Conservation (phyloP, 2,888 invertebrate species). For the Dryadula phaetusa region DNA sequence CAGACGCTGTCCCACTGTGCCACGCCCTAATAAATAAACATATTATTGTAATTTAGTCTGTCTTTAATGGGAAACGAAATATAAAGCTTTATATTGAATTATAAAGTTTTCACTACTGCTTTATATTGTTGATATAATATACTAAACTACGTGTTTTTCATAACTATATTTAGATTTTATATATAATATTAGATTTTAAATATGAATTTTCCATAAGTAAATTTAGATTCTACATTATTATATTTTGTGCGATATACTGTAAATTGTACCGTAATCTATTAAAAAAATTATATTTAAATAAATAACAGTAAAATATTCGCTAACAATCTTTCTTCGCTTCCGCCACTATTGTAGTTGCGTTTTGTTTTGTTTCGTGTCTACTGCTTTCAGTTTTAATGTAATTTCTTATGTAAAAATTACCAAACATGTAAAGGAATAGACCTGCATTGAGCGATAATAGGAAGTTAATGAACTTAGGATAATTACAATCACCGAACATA, state of each 20-base stretch:
- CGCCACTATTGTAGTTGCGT: slow-evolving; percentile 42
- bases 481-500: slow-evolving; percentile 88
- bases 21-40: too few species aligned
- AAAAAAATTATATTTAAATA: background rate
- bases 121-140: too few species aligned
- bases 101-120: too few species aligned
- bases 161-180: too few species aligned
- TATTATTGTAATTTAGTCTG: too few species aligned
- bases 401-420: slow-evolving; percentile 87
- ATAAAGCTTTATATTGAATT: too few species aligned
- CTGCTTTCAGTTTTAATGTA: slow-evolving; percentile 28
- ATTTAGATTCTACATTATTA: too few species aligned
- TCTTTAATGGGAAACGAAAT: too few species aligned
- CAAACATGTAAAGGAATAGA: slow-evolving; percentile 91
- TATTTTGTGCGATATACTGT: slow-evolving; percentile 5
- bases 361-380: slow-evolving; percentile 18
- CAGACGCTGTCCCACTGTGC: too few species aligned
- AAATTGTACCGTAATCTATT: background rate
- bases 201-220: too few species aligned
- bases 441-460: slow-evolving; percentile 87
- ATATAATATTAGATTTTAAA: too few species aligned
- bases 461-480: slow-evolving; percentile 88
- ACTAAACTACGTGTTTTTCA: too few species aligned
- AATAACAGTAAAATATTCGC: slow-evolving; percentile 49
- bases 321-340: slow-evolving; percentile 71